Percentiles rank a stretch among this genome's conserved stretches.
Conservation (phyloP, 2,888 invertebrate species). For the Caenorhabditis wallacei region DNA sequence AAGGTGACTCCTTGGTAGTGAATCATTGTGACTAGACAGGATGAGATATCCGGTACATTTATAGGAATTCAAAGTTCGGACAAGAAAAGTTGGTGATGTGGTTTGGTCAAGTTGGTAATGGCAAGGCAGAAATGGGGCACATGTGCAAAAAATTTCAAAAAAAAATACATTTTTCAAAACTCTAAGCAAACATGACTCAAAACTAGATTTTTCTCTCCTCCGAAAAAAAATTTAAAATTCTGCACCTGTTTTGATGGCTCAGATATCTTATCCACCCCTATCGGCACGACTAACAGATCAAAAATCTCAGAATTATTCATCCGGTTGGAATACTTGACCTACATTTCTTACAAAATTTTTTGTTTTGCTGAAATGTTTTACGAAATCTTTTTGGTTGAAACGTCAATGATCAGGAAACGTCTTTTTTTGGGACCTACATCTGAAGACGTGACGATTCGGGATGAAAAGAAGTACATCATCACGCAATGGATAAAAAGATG, state of each 20-base stretch:
- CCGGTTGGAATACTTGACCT: not conserved
- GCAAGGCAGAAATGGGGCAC: too few species aligned
- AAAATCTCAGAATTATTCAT: slow-evolving; percentile 11
- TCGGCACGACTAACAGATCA: not conserved
- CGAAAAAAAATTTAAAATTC: not conserved
- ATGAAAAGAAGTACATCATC: slow-evolving; percentile 30
- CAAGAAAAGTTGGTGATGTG: not conserved
- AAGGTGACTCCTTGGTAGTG: too few species aligned
- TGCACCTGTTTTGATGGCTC: slow-evolving; percentile 8
- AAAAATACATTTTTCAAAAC: too few species aligned
- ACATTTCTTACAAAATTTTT: not conserved
- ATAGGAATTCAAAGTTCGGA: too few species aligned
- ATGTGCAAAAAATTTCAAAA: too few species aligned
- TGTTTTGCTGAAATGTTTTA: not conserved
- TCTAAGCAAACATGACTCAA: not conserved
- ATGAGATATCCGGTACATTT: not conserved
- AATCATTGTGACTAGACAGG: not conserved
- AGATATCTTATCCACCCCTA: not conserved
- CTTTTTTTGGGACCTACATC: not conserved
- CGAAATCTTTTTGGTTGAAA: not conserved
- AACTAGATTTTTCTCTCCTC: not conserved
- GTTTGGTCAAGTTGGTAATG: not conserved
- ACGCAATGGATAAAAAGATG: slow-evolving; percentile 18
- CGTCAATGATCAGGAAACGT: slow-evolving; percentile 9
- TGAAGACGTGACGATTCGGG: not conserved